Percentiles rank a stretch among this genome's conserved stretches.
phyloP scores from a whole-genome alignment of 2,113 vertebrate genomes.

The Athene cunicularia region DNA sequence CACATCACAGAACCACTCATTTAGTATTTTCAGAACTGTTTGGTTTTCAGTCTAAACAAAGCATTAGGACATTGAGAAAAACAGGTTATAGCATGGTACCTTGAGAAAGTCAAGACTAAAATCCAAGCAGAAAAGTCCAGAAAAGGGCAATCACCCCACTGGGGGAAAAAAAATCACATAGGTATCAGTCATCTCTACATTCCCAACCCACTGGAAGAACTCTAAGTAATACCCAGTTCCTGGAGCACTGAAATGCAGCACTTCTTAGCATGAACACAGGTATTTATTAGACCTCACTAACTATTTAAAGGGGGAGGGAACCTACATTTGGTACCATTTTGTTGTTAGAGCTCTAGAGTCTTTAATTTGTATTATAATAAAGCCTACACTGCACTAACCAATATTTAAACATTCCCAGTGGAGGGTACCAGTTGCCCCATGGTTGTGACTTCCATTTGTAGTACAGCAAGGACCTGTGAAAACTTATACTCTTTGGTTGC shows the following conservation, averaged over 20 bases:
- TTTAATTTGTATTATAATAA: conserved; percentile 14
- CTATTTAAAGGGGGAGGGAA: not conserved
- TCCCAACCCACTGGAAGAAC: not conserved
- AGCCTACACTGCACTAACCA: not conserved
- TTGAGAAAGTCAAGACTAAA: not conserved
- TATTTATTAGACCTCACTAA: not conserved
- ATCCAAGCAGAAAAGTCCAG: not conserved
- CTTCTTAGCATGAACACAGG: not conserved
- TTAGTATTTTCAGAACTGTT: not conserved
- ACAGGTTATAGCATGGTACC: not conserved
- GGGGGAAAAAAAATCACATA: not conserved
- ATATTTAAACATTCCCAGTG: not conserved
- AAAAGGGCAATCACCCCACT: not conserved
- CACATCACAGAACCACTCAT: not conserved
- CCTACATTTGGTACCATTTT: not conserved
- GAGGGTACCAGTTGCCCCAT: not conserved
- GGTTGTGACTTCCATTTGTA: not conserved
- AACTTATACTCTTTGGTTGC: not conserved
- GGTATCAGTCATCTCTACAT: not conserved
- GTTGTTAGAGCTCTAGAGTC: not conserved
- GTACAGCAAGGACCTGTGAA: not conserved
- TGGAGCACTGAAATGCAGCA: not conserved
- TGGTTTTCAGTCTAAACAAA: conserved; percentile 29
- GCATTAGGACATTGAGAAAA: not conserved
- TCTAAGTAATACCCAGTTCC: not conserved